Evolutionary conservation across 2,888 invertebrate genomes (phyloP), one percentile per base, ranked within the genome.

Genomic region (Eugnorisma glareosa): DNA sequence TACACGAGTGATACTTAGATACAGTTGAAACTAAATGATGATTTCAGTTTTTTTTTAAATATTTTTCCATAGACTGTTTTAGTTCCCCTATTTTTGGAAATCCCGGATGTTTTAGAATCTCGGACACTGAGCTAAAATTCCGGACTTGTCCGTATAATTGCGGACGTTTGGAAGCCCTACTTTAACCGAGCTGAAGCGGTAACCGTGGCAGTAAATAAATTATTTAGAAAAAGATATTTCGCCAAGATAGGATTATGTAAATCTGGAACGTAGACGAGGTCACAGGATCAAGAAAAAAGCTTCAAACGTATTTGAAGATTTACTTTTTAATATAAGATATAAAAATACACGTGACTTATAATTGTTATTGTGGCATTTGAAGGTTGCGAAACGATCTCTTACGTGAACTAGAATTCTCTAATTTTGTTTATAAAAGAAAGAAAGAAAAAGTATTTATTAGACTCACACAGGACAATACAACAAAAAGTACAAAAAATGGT

Each of bases 241-340:
- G 54, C 75, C 75, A 68, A 79, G 88, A 92, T 89, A 82, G 89
- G 90, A 93, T 94, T 93, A 93, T 92, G 92, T 87, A 91, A 93
- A 94, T 93, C 85, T 86, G 81, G 77, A 67, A 76, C 75, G 83
- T 72, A 83, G 85, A 79, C 85, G 79, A 84, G 82, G 88, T 88
- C 86, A 83, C 75, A n/a, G 80, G 80, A 89, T 86, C 79, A 82
- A 63, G 64, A 71, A 70, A 63, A 66, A 70, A 72, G 67, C 74
- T 82, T 82, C 61, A 78, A 75, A 79, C 35, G 68, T 61, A 54
- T 75, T 79, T 85, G 28, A 71, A 28, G 13, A 70, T 67, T 64
- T 67, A 66, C 48, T 67, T 37, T 31, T 63, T 72, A 35, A 64
- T 18, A 28, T 59, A 21, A 70, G 61, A 72, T 57, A 67, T 18